Conservation (phyloP, 2,797 vertebrate genomes). For the Neosilurus hyrtlii region DNA sequence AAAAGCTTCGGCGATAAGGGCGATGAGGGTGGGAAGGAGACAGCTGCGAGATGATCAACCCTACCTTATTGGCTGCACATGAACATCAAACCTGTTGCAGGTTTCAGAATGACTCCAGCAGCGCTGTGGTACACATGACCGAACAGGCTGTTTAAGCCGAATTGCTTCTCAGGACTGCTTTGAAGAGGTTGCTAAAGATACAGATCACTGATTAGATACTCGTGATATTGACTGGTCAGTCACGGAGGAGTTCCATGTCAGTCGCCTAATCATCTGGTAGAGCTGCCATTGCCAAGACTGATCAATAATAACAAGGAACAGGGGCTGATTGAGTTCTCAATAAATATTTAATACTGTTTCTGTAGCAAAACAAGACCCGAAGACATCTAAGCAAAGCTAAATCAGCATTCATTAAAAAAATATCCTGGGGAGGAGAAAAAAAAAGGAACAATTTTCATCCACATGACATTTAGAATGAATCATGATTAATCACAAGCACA, state of each 20-base stretch:
- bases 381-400: neutral
- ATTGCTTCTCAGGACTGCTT: constrained; percentile 30
- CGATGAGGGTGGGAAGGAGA: constrained; percentile 34
- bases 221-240: constrained; percentile 32
- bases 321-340: constrained; percentile 40
- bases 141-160: constrained; percentile 26
- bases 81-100: constrained; percentile 43
- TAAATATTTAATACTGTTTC: constrained; percentile 42
- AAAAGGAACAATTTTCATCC: neutral
- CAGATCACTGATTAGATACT: constrained; percentile 36
- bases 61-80: constrained; percentile 23
- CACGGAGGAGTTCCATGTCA: constrained; percentile 30
- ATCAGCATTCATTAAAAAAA: neutral
- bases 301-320: constrained; percentile 39
- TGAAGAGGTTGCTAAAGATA: constrained; percentile 34
- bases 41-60: constrained; percentile 40
- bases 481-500: neutral
- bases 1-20: constrained; percentile 48
- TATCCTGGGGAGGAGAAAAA: neutral
- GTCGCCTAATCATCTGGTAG: constrained; percentile 35
- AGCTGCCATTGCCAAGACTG: constrained; percentile 42
- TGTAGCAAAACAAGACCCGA: neutral
- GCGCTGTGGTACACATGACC: constrained; percentile 11
- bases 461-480: neutral
- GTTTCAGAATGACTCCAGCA: constrained; percentile 23